Evolutionary conservation across 1,140 invertebrate species (phyloP).

Genomic region (Nymphalis io): DNA sequence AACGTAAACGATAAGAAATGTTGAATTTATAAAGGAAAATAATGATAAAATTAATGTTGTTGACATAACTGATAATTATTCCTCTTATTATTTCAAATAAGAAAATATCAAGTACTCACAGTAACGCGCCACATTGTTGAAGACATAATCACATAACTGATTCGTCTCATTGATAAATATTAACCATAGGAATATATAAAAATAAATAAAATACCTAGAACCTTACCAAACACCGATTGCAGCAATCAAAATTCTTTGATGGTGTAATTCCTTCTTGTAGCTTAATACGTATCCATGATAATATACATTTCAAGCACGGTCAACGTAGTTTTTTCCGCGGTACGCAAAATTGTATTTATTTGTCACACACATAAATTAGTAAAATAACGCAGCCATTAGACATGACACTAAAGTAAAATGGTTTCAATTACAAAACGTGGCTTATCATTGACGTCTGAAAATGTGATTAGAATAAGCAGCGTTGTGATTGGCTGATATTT

Average conservation of each 20-base stretch:
- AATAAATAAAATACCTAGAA: slow-evolving; percentile 45
- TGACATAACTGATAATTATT: slow-evolving; percentile 28
- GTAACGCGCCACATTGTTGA: slow-evolving; percentile 7
- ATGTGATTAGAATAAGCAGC: slow-evolving; percentile 6
- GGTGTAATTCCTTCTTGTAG: not conserved
- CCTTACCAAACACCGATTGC: slow-evolving; percentile 44
- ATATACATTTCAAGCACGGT: slow-evolving; percentile 3
- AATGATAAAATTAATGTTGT: slow-evolving; percentile 28
- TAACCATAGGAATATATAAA: slow-evolving; percentile 25
- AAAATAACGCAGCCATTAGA: slow-evolving; percentile 52
- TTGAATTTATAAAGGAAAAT: slow-evolving; percentile 23
- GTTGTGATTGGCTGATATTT: slow-evolving; percentile 15
- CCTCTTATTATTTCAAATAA: slow-evolving; percentile 8
- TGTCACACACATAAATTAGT: slow-evolving; percentile 46
- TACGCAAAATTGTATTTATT: slow-evolving; percentile 36
- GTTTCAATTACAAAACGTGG: slow-evolving; percentile 41
- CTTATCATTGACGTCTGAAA: slow-evolving; percentile 26
- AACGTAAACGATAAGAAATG: slow-evolving; percentile 22
- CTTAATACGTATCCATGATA: not conserved
- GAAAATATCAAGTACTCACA: slow-evolving; percentile 13
- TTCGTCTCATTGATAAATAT: slow-evolving; percentile 51
- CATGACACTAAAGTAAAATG: slow-evolving; percentile 15
- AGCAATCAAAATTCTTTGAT: not conserved
- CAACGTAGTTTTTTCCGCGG: slow-evolving; percentile 9
- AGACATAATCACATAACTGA: slow-evolving; percentile 43